Evolutionary conservation across 2,888 invertebrate genomes (phyloP), one percentile per base, ranked within the genome.

Genomic region (Tenthredo livida): DNA sequence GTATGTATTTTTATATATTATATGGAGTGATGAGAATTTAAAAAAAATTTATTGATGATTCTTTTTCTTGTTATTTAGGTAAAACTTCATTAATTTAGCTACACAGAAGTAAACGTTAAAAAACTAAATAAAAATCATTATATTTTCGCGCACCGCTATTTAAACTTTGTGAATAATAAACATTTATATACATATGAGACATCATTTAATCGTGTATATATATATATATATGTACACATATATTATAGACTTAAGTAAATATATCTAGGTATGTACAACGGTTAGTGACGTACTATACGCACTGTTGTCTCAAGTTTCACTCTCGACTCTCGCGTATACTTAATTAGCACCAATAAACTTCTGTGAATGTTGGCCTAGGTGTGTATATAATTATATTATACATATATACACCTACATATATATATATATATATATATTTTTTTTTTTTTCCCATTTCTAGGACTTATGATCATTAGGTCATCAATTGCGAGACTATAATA

Each of bases 321-420:
- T 77, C 77, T 77, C 77, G 50, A 77, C 77, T 77, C 77, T 77
- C 77, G 58, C 77, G 58, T 70, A 43, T 73, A 73, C 80, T 61
- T 80, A 80, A 80, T 80, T 80, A 80, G 80, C 80, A 61, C 61
- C 61, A 80, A 80, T 61, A 80, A 61, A 80, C 21, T 73, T 73
- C 72, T 78, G 33, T 54, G 50, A 78, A 54, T 33, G 17, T 47
- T 75, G 5, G 17, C 47, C 43, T 17, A 70, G 37, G 33, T 70
- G 33, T n/a, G 25, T 43, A 7, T 43, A 7, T 17, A 40, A 21
- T 43, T 10, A n/a, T 40, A 33, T 72, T 72, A 17, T 70, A 70
- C 17, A 37, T 40, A 6, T 73, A 7, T 47, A 47, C n/a, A n/a
- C n/a, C n/a, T 70, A 70, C 17, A 37, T 40, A 6, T 73, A 7